Conservation (phyloP, 2,113 vertebrate species). For the Argyrosomus japonicus region DNA sequence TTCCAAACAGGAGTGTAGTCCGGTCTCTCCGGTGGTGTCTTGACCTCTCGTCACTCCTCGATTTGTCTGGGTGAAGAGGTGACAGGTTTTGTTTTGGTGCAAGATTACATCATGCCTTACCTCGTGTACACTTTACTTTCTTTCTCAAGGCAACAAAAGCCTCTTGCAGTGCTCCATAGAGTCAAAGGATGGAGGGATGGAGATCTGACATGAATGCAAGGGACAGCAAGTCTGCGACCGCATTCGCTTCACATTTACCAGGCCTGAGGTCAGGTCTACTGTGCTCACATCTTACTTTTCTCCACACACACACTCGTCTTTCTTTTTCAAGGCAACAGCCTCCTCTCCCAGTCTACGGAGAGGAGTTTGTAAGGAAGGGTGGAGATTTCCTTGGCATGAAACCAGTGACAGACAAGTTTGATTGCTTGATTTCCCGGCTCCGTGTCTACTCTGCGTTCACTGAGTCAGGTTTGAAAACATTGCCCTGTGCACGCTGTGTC, state of each 20-base stretch:
- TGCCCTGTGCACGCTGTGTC: neutral
- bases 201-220: neutral
- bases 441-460: neutral
- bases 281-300: neutral
- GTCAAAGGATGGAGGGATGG: neutral
- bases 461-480: neutral
- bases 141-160: neutral
- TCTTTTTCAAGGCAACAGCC: neutral
- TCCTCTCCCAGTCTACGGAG: neutral
- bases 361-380: neutral
- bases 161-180: neutral
- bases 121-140: neutral
- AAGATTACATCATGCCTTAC: neutral
- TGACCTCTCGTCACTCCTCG: conserved; percentile 5
- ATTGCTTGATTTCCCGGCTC: neutral
- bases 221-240: neutral
- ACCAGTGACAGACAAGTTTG: neutral
- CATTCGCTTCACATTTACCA: neutral
- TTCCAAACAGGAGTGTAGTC: neutral
- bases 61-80: conserved; percentile 11
- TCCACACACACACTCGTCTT: neutral
- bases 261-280: neutral
- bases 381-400: neutral
- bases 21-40: neutral
- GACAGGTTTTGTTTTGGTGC: neutral